Conservation (phyloP, 2,113 vertebrate species). For the Mormoops blainvillei region DNA sequence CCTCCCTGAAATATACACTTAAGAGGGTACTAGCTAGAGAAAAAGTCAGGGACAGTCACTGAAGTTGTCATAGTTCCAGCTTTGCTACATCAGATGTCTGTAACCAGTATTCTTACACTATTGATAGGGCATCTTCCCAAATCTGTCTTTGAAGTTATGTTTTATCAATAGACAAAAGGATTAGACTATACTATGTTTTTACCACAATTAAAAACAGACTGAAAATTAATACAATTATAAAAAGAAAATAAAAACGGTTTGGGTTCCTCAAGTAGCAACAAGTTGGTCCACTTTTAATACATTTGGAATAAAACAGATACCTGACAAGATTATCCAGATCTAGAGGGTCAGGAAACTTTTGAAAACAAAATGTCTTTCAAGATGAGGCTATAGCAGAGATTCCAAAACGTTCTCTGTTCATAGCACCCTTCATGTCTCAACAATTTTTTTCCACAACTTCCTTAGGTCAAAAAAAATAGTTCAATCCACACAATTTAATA, state of each 20-base stretch:
- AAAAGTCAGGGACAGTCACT: neutral
- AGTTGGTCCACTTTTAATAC: neutral
- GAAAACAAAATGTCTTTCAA: neutral
- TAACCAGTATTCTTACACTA: neutral
- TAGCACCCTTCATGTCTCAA: neutral
- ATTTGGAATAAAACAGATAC: neutral
- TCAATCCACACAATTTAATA: neutral
- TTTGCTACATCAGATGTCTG: neutral
- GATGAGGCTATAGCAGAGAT: neutral
- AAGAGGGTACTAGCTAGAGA: neutral
- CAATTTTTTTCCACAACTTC: neutral
- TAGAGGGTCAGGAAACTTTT: neutral
- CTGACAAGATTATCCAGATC: neutral
- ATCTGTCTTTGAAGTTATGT: neutral
- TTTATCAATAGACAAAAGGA: neutral
- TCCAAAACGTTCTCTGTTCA: neutral
- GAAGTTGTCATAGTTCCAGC: rapidly evolving
- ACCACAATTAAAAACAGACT: neutral
- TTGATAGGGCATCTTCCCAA: neutral
- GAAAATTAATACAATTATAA: neutral
- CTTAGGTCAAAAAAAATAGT: neutral
- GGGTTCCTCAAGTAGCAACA: neutral
- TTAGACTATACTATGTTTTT: neutral
- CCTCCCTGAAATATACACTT: neutral
- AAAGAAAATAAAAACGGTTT: neutral